Evolutionary conservation across 1,140 invertebrate species (phyloP), one percentile per base, ranked within the genome.

Genomic region (Neotoxoptera formosana): DNA sequence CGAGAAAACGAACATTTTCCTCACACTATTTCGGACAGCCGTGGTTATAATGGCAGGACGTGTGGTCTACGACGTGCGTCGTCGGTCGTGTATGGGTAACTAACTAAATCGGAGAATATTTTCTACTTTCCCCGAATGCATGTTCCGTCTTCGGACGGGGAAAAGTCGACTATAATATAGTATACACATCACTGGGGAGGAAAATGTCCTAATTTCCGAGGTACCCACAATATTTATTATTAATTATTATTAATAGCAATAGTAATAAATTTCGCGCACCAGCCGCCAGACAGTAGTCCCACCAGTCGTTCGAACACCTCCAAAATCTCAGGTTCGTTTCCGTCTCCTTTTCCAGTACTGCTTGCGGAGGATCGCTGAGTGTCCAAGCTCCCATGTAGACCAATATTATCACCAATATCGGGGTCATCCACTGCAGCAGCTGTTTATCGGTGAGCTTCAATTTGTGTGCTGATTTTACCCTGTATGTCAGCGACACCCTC

Each of bases 391-490:
- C 96, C 83, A 99, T 96, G 95, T 98, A 98, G 60, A 98, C 98
- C 23, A 98, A 95, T 97, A 98, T 98, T 14, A 99, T 97, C 9
- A 98, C 95, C 7, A 99, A 95, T 93, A 99, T 98, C 0, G 98
- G 98, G 8, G 98, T 97, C 96, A 99, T 97, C 97, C 98, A 98
- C 94, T 99, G 98, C 41, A 99, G 95, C 56, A 99, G 95, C 94
- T 97, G 98, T 94, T 98, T 98, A 95, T 99, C 98, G 6, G 98
- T 98, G 47, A 99, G 95, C 94, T 98, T 98, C 34, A 99, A 96
- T 95, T 98, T 98, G 94, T 99, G 98, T 0, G 98, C 98, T 47
- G 98, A 98, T 95, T 99, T 98, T 0, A 99, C 98, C n/a, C 98
- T 96, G 95, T 99, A 99, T 30, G 98, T 99, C 84, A 99, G 95